phyloP scores from a whole-genome alignment of 2,113 vertebrate species.

The Corythoichthys haematopterus region DNA sequence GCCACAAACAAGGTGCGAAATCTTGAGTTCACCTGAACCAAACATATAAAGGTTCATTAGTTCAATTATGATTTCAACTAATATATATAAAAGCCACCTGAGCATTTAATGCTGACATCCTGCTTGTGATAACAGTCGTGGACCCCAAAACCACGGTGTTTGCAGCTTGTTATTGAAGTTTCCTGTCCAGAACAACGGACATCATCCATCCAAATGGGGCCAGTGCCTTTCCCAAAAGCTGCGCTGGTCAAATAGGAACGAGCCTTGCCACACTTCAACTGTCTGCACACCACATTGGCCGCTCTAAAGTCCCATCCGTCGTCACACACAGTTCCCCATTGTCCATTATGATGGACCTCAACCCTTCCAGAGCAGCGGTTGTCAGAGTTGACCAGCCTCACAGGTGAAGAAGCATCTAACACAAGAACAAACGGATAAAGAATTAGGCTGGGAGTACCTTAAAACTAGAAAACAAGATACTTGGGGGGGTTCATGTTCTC shows the following conservation, averaged over 20 bases:
- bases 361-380: slow-evolving; percentile 47
- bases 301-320: slow-evolving; percentile 29
- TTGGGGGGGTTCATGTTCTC: background rate
- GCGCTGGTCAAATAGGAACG: background rate
- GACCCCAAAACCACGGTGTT: slow-evolving; percentile 19
- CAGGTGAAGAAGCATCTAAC: slow-evolving; percentile 23
- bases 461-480: background rate
- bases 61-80: background rate
- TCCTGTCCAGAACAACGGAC: slow-evolving; percentile 21
- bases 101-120: slow-evolving; percentile 30
- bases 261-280: slow-evolving; percentile 40
- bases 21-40: background rate
- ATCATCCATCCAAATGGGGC: slow-evolving; percentile 54
- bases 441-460: background rate
- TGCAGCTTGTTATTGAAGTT: slow-evolving; percentile 12
- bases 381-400: slow-evolving; percentile 28
- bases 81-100: slow-evolving; percentile 1
- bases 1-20: slow-evolving; percentile 42
- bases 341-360: slow-evolving; percentile 28
- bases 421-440: slow-evolving; percentile 1
- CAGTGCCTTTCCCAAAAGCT: slow-evolving; percentile 38
- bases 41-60: background rate
- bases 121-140: slow-evolving; percentile 18
- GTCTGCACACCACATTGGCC: slow-evolving; percentile 46
- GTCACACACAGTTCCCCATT: slow-evolving; percentile 57